A percentile compares a stretch with the other conserved stretches of the same genome.
Conservation (phyloP, 2,888 invertebrate genomes). For the Stenotaenia linearis region DNA sequence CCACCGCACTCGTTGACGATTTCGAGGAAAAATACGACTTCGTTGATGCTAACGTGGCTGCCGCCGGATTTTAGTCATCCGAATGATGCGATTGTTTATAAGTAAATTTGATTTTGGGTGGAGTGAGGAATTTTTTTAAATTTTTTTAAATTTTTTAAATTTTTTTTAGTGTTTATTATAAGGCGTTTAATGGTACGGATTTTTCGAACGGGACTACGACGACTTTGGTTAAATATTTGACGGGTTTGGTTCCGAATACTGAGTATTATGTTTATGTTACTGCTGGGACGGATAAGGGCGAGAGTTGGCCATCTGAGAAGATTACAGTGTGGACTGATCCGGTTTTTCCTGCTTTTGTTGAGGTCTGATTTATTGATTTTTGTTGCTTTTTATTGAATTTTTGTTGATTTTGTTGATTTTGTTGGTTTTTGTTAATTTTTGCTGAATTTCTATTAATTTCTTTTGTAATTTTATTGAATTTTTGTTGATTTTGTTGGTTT, state of each 20-base stretch:
- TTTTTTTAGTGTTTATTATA: conserved; percentile 60
- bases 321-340: conserved; percentile 81
- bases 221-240: conserved; percentile 65
- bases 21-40: conserved; percentile 72
- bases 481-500: too few species aligned
- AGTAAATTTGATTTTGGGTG: conserved; percentile 53
- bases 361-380: too few species aligned
- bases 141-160: conserved; percentile 36
- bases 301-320: conserved; percentile 72
- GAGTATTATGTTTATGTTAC: conserved; percentile 74
- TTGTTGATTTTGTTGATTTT: too few species aligned
- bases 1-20: conserved; percentile 74
- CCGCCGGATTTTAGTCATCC: conserved; percentile 77
- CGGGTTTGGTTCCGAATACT: conserved; percentile 68
- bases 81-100: conserved; percentile 68
- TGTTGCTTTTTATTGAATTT: too few species aligned
- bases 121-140: neutral
- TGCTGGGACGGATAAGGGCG: conserved; percentile 59
- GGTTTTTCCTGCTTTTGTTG: conserved; percentile 77
- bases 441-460: too few species aligned
- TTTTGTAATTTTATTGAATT: too few species aligned
- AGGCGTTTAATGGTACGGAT: conserved; percentile 58
- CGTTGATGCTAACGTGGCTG: conserved; percentile 75
- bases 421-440: too few species aligned
- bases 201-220: conserved; percentile 59